Conservation (phyloP, 2,113 vertebrate species). For the Leptodactylus fuscus region DNA sequence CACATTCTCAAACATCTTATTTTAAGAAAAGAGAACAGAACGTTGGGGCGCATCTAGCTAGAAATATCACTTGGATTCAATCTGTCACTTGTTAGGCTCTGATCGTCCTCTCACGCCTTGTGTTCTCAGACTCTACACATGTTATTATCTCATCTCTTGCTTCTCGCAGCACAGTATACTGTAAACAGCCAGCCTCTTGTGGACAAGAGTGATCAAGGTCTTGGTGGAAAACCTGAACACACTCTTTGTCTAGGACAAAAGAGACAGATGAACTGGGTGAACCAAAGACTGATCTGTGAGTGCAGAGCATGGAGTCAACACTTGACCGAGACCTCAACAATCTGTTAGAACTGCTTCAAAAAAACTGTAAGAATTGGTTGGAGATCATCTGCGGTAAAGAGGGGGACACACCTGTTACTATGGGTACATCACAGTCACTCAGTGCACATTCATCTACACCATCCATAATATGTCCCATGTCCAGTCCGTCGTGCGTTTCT, state of each 20-base stretch:
- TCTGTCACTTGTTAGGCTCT: conserved; percentile 22
- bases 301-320: neutral
- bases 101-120: neutral
- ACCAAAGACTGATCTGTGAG: neutral
- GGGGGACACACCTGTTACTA: neutral
- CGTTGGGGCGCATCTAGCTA: neutral
- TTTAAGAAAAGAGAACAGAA: conserved; percentile 38
- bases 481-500: neutral
- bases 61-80: conserved; percentile 20
- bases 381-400: neutral
- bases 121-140: neutral
- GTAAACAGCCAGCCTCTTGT: neutral
- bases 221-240: neutral
- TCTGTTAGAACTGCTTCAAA: neutral
- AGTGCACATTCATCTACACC: neutral
- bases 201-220: neutral
- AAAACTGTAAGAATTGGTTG: neutral
- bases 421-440: neutral
- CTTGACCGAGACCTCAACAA: neutral
- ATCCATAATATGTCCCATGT: neutral
- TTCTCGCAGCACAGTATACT: neutral
- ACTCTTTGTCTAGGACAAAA: neutral
- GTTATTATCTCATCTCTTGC: neutral
- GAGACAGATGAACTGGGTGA: neutral
- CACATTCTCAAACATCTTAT: conserved; percentile 24